Evolutionary conservation across 2,888 invertebrate species (phyloP).

Genomic region (Orchestes rusci): DNA sequence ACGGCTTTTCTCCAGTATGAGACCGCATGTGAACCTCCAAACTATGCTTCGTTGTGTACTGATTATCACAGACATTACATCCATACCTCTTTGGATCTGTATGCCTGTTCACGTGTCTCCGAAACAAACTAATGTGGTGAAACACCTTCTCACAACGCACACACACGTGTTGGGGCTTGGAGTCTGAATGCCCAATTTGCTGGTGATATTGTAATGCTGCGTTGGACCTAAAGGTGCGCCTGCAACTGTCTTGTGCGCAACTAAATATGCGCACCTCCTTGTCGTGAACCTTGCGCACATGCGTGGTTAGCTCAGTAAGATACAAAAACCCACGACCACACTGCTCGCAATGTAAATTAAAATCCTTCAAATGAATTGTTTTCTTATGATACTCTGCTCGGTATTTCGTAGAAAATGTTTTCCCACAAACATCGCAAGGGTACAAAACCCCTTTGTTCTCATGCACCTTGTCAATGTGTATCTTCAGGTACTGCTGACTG

Average conservation of each 20-base stretch:
- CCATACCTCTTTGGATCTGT: slow-evolving; percentile 11
- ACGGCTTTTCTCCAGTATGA: slow-evolving; percentile 27
- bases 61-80: slow-evolving; percentile 16
- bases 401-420: slow-evolving; percentile 43
- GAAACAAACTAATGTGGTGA: slow-evolving; percentile 14
- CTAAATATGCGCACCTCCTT: slow-evolving; percentile 12
- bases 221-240: slow-evolving; percentile 29
- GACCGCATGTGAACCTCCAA: slow-evolving; percentile 23
- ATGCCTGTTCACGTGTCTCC: slow-evolving; percentile 18
- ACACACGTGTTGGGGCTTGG: slow-evolving; percentile 12
- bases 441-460: slow-evolving; percentile 15
- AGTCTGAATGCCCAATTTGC: slow-evolving; percentile 12
- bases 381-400: slow-evolving; percentile 49
- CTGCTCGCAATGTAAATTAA: slow-evolving; percentile 24
- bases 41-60: slow-evolving; percentile 17
- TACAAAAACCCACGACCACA: slow-evolving; percentile 33
- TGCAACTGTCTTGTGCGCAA: slow-evolving; percentile 22
- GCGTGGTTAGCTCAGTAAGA: slow-evolving; percentile 16
- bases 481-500: slow-evolving; percentile 25
- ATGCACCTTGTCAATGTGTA: slow-evolving; percentile 27
- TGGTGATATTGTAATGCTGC: slow-evolving; percentile 30
- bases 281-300: slow-evolving; percentile 21
- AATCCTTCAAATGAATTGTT: slow-evolving; percentile 25
- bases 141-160: slow-evolving; percentile 16
- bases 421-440: slow-evolving; percentile 29